Percentiles rank a stretch among this genome's conserved stretches.
phyloP scores from a whole-genome alignment of 2,113 vertebrate genomes.

The Toxostoma redivivum region DNA sequence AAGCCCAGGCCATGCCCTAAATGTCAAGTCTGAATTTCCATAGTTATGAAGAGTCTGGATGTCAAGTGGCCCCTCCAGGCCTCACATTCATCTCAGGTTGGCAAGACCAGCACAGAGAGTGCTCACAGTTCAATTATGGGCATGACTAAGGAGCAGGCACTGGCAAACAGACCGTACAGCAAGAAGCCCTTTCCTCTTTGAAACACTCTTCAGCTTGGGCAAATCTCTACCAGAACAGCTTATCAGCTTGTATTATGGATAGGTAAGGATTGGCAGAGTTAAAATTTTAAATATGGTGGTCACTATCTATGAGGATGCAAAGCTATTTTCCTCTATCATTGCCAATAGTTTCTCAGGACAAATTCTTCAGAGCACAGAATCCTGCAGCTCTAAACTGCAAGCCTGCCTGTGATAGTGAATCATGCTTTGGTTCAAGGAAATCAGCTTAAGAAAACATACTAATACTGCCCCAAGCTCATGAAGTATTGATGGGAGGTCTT shows the following conservation, averaged over 20 bases:
- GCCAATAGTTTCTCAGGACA: not conserved
- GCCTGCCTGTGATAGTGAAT: not conserved
- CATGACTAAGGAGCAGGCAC: not conserved
- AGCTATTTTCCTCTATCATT: not conserved
- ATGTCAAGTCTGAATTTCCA: not conserved
- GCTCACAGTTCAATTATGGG: not conserved
- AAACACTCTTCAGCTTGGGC: not conserved
- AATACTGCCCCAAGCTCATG: not conserved
- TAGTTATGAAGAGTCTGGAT: not conserved
- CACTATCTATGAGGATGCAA: not conserved
- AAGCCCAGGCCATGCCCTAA: constrained; percentile 6
- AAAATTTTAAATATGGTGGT: not conserved
- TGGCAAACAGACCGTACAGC: not conserved
- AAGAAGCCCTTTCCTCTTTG: not conserved
- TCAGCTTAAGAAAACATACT: not conserved
- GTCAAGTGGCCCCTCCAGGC: constrained; percentile 35
- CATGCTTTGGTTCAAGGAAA: not conserved
- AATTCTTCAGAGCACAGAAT: not conserved
- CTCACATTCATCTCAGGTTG: not conserved
- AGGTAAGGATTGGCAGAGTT: not conserved
- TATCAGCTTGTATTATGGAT: not conserved
- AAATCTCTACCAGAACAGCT: not conserved
- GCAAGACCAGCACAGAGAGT: not conserved
- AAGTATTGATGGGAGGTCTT: not conserved
- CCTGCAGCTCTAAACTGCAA: not conserved